Base-by-base conservation (phyloP, 2,797 vertebrate genomes). In the Apogon hyalosoma region DNA sequence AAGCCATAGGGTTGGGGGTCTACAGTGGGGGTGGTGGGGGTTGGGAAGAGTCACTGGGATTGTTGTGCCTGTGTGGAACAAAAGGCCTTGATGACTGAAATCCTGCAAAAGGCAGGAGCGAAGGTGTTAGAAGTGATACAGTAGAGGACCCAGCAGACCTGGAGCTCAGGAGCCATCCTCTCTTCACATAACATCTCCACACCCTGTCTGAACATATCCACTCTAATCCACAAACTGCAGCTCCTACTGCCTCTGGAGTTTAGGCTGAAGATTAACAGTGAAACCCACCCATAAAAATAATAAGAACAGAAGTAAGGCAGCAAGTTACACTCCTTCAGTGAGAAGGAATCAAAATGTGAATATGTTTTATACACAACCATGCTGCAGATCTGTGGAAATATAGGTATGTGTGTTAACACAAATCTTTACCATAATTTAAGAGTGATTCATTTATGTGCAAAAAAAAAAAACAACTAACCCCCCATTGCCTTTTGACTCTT, bases 41-140 rank as follows among this genome's bases (percentile, higher is more conserved):
- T 62, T 64, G 63, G 79, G 60, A 60, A 63, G 50, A 64, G 77
- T 73, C 8, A 21, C 63, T 63, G 80, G 72, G 85, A 87, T 81
- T 78, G 81, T 84, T 87, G 83, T 89, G 87, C 66, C 49, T 87
- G 77, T 69, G 76, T 88, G 80, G 87, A 92, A 93, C 92, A 94
- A 94, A 95, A 95, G 94, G 74, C 86, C 90, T 94, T 94, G 94
- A 95, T 95, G 90, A 94, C 91, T 91, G 92, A 94, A 94, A 88
- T 83, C 87, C 88, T 90, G 88, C 92, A 94, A 92, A 92, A 94
- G 91, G 91, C 83, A 77, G 74, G 59, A 83, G 86, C 72, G 73
- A 85, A 94, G 92, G 94, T 93, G 94, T 94, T 81, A 90, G 85
- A 93, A 91, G 80, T 71, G 79, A 91, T 92, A 92, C 88, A 87